Evolutionary conservation across 2,888 invertebrate genomes (phyloP).

Genomic region (Sesia apiformis): DNA sequence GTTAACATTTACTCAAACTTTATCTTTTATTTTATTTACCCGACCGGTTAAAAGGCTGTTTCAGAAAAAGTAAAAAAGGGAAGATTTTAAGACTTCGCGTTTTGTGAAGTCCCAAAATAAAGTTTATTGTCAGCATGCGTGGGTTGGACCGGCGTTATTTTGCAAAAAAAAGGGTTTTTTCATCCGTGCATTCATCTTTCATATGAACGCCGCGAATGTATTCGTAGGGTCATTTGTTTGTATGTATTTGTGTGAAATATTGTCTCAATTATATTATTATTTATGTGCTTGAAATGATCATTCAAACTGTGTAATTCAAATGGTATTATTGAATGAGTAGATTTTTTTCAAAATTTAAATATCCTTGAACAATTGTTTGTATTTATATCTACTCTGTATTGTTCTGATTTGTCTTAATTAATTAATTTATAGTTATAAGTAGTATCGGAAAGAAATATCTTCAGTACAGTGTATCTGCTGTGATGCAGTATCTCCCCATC

Average conservation of each 20-base stretch:
- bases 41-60: slow-evolving; percentile 41
- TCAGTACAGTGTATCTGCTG: too few relatives aligned
- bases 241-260: slow-evolving; percentile 8
- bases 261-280: not conserved
- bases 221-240: slow-evolving; percentile 12
- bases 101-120: slow-evolving; percentile 52
- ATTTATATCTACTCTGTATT: too few relatives aligned
- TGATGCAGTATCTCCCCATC: too few relatives aligned
- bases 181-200: slow-evolving; percentile 14
- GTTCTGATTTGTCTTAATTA: too few relatives aligned
- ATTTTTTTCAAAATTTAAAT: too few relatives aligned
- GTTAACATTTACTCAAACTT: slow-evolving; percentile 28
- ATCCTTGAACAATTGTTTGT: too few relatives aligned
- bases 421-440: too few relatives aligned
- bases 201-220: slow-evolving; percentile 8
- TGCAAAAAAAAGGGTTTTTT: not conserved
- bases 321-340: too few relatives aligned
- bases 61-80: slow-evolving; percentile 38
- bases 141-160: slow-evolving; percentile 18
- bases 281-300: too few relatives aligned
- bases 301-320: too few relatives aligned
- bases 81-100: slow-evolving; percentile 36
- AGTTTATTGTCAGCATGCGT: slow-evolving; percentile 54
- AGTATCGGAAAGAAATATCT: too few relatives aligned
- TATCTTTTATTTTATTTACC: slow-evolving; percentile 31